Percentiles rank a stretch among this genome's conserved stretches.
Evolutionary conservation across 2,797 vertebrate genomes (phyloP).

Genomic region (Perodicticus potto): DNA sequence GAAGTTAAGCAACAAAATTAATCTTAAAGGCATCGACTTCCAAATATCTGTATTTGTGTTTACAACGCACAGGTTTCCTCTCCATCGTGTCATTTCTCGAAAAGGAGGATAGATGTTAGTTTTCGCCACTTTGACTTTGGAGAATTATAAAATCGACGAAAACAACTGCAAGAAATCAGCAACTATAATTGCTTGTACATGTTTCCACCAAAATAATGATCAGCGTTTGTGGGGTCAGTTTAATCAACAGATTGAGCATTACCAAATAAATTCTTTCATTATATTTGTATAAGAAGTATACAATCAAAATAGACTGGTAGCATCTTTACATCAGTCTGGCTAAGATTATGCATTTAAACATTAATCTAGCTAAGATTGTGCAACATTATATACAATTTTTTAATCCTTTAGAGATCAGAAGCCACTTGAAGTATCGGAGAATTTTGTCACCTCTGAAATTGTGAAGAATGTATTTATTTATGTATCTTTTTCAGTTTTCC

Average conservation of each 20-base stretch:
- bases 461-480: background rate
- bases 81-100: background rate
- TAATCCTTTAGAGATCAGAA: constrained; percentile 40
- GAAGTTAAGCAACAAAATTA: constrained; percentile 19
- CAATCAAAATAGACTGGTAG: background rate
- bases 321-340: background rate
- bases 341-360: background rate
- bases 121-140: background rate
- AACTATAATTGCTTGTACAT: constrained; percentile 7
- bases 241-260: background rate
- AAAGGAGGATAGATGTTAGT: constrained; percentile 5
- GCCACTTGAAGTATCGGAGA: background rate
- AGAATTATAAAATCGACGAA: constrained; percentile 3
- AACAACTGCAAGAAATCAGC: background rate
- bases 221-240: background rate
- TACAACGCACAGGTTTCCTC: constrained; percentile 32
- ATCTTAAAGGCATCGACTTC: background rate
- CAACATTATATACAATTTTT: constrained; percentile 32
- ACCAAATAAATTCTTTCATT: background rate
- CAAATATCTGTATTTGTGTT: constrained; percentile 43
- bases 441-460: constrained; percentile 42
- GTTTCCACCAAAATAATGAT: background rate
- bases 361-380: constrained; percentile 12
- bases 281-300: background rate
- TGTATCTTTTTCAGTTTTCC: constrained; percentile 55